phyloP scores from a whole-genome alignment of 1,140 invertebrate genomes.

The Melitaea cinxia region DNA sequence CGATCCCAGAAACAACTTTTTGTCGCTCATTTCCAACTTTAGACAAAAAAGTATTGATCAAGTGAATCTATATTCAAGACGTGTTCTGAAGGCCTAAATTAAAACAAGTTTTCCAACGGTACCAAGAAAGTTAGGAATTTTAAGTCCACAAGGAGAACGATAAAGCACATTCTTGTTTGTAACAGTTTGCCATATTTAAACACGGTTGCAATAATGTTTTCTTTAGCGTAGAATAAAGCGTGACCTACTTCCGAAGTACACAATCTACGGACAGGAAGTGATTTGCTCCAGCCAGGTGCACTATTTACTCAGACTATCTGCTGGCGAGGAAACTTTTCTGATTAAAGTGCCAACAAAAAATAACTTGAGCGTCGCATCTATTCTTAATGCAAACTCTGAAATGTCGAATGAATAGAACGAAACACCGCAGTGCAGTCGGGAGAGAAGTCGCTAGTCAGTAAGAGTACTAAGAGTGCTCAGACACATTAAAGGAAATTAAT shows the following conservation, averaged over 20 bases:
- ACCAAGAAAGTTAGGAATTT: constrained; percentile 1
- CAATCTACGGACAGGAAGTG: constrained; percentile 46
- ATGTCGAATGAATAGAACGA: constrained; percentile 73
- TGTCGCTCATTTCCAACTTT: constrained; percentile 72
- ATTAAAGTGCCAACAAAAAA: constrained; percentile 75
- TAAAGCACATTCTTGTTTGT: constrained; percentile 26
- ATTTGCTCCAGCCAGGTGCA: constrained; percentile 52
- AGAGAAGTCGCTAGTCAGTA: constrained; percentile 64
- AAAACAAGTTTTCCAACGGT: background rate
- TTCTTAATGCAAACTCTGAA: constrained; percentile 70
- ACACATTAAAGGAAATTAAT: constrained; percentile 82
- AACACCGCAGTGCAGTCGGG: constrained; percentile 74
- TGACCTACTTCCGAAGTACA: constrained; percentile 49
- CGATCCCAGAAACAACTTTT: constrained; percentile 84
- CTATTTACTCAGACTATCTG: constrained; percentile 50
- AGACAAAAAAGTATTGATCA: constrained; percentile 27
- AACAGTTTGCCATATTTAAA: constrained; percentile 36
- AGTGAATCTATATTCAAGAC: background rate
- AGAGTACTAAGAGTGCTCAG: constrained; percentile 78
- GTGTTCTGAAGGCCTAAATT: background rate
- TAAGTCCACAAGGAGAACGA: constrained; percentile 24
- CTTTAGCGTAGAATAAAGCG: constrained; percentile 43
- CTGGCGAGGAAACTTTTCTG: constrained; percentile 58
- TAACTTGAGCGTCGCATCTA: constrained; percentile 62
- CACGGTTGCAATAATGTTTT: constrained; percentile 41